Evolutionary conservation across 2,888 invertebrate genomes (phyloP).

Genomic region (Meandrusa payeni): DNA sequence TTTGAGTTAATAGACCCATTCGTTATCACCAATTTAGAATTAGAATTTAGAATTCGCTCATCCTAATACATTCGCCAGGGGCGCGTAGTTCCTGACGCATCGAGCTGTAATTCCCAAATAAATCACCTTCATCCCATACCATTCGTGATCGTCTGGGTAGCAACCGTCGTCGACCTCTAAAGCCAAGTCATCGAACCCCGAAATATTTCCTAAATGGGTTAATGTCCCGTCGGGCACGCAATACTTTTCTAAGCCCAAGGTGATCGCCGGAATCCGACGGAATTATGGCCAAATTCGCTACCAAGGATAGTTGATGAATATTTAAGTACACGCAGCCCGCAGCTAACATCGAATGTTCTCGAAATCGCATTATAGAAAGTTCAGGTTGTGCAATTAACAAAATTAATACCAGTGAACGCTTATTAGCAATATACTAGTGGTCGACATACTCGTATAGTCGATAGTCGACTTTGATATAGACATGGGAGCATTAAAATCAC

Average conservation of each 20-base stretch:
- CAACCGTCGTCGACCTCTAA: conserved; percentile 59
- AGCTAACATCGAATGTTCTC: conserved; percentile 1
- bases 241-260: conserved; percentile 39
- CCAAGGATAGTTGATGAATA: conserved; percentile 62
- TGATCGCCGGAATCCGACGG: conserved; percentile 48
- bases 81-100: conserved; percentile 13
- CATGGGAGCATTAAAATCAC: no score
- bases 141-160: conserved; percentile 39
- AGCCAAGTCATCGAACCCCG: conserved; percentile 65
- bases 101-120: conserved; percentile 9
- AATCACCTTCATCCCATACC: conserved; percentile 47
- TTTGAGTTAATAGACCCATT: no score
- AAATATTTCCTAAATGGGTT: conserved; percentile 74
- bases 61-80: not conserved
- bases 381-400: no score
- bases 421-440: no score
- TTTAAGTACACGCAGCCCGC: conserved; percentile 38
- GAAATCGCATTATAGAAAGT: no score
- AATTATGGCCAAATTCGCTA: conserved; percentile 60
- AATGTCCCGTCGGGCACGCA: conserved; percentile 66
- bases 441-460: no score
- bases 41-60: no score
- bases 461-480: no score
- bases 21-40: no score
- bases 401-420: no score